Evolutionary conservation across 2,113 vertebrate species (phyloP), one percentile per base, ranked within the genome.

Genomic region (Nyctereutes procyonoides): DNA sequence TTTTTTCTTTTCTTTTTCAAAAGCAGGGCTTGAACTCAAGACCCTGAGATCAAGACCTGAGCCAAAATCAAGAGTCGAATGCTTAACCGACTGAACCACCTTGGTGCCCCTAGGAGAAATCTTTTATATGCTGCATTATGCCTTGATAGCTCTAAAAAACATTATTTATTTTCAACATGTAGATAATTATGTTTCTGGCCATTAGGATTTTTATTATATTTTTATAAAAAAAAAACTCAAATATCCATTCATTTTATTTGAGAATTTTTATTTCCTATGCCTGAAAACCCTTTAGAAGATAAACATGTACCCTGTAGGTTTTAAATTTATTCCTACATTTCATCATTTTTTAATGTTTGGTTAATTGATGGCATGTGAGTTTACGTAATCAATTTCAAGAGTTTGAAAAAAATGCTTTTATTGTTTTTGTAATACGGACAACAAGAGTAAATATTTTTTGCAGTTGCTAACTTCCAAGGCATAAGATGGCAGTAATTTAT

Each of bases 181-280:
- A 90, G 83, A 74, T 88, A 65, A 62, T 58, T 94, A 20, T 8
- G 12, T 85, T 95, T 90, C 81, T 79, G 58, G 24, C 67, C 63
- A 77, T 43, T 88, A 73, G 43, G 13, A 76, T 77, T 93, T 91
- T 91, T 85, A 43, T 77, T 86, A 11, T 8, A 53, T 92, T 94
- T 97, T 96, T 83, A 90, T 76, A 92, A 73, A 95, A 88, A 92
- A 73, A 95, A 88, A 97, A 88, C 19, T 35, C 83, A 65, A 83
- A 87, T 77, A 96, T 43, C 24, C 22, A 56, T 82, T 97, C 28
- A 73, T 86, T 93, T 83, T 43, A 81, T 76, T 93, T 93, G 74
- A 86, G 55, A 88, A 69, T 88, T 88, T 88, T 91, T 43, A 80
- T 81, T 96, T 94, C 38, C 28, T 96, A 79, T 88, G 28, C 35